Percentiles rank a stretch among this genome's conserved stretches.
Evolutionary conservation across 2,113 vertebrate genomes (phyloP).

Genomic region (Dromas ardeola): DNA sequence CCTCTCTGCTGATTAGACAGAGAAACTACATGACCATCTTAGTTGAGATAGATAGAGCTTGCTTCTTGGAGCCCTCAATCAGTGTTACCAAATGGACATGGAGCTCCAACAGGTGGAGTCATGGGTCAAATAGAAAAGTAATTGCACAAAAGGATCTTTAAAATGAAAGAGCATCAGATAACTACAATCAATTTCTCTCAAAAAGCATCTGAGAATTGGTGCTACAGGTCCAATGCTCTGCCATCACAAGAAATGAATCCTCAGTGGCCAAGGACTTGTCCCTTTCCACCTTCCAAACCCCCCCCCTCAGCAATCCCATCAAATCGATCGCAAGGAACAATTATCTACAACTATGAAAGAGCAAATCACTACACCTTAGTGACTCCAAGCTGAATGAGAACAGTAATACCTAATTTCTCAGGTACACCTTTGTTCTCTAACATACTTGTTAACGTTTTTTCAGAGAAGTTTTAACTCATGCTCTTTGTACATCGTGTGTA

Average conservation of each 20-base stretch:
- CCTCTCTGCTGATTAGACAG: neutral
- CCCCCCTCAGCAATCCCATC: neutral
- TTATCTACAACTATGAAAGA: neutral
- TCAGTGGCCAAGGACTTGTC: neutral
- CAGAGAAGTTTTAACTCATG: neutral
- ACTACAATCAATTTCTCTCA: neutral
- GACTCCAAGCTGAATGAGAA: neutral
- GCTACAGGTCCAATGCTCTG: neutral
- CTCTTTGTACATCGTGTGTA: neutral
- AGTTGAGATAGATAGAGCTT: neutral
- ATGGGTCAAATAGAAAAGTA: neutral
- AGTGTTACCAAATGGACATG: neutral
- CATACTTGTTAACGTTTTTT: neutral
- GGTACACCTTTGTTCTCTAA: neutral
- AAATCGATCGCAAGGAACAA: neutral
- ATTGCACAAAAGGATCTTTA: neutral
- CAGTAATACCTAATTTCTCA: neutral
- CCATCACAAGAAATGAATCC: neutral
- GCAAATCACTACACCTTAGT: neutral
- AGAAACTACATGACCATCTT: neutral
- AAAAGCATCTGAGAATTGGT: neutral
- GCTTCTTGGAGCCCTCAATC: rapidly evolving
- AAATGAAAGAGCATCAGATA: neutral
- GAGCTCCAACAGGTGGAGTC: neutral
- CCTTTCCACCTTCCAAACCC: neutral